Percentiles rank a stretch among this genome's conserved stretches.
These are phyloP conservation scores for Epinotia brunnichana DNA, from an alignment of 2,888 invertebrate genomes.

Conservation along the genomic window DNA sequence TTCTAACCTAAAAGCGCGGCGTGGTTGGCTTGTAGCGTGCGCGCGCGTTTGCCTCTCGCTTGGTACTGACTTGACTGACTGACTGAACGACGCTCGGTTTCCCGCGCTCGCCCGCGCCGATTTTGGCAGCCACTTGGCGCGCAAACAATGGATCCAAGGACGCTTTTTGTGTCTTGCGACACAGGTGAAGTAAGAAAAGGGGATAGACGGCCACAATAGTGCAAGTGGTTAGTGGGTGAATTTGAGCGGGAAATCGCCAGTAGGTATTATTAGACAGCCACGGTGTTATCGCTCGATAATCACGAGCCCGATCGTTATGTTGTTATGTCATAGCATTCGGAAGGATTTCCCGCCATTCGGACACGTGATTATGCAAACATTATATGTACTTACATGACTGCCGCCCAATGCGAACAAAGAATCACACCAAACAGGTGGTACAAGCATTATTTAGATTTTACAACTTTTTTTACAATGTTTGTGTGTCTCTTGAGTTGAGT, in stretches of 20 bases:
- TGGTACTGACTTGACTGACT: conserved; percentile 67
- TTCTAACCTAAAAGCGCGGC: conserved; percentile 76
- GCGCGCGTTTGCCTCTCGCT: conserved; percentile 63
- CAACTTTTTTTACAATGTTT: not conserved
- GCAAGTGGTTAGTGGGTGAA: conserved; percentile 25
- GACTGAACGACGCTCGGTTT: conserved; percentile 68
- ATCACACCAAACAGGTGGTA: conserved; percentile 12
- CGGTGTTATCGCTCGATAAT: conserved; percentile 37
- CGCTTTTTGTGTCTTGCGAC: conserved; percentile 75
- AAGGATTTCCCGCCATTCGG: conserved; percentile 27
- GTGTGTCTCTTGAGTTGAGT: not conserved
- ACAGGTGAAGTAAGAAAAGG: conserved; percentile 78
- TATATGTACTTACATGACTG: not conserved
- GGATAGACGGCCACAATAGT: conserved; percentile 47
- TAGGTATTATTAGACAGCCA: conserved; percentile 29
- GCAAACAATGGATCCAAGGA: conserved; percentile 81
- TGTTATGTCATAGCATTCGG: conserved; percentile 33
- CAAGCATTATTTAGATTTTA: not conserved
- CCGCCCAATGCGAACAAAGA: conserved; percentile 23
- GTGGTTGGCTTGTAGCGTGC: conserved; percentile 64
- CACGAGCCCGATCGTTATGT: not conserved
- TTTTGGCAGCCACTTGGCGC: conserved; percentile 82
- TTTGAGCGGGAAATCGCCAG: conserved; percentile 15
- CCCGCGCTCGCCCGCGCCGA: conserved; percentile 74
- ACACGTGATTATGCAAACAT: conserved; percentile 16